phyloP scores from a whole-genome alignment of 1,140 invertebrate species.

The Oreohelix idahoensis region DNA sequence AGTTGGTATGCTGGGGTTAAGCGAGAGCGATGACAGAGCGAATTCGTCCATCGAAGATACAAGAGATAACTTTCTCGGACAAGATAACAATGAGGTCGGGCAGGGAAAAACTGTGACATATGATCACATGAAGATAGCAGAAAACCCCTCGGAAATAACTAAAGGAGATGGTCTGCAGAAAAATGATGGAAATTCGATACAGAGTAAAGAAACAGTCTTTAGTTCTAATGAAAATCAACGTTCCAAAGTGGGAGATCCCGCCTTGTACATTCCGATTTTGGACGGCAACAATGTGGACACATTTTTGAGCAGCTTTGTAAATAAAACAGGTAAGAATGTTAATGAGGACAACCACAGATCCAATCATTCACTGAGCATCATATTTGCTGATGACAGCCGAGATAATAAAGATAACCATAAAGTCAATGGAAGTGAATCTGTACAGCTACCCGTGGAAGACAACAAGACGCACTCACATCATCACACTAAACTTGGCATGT shows the following conservation, averaged over 20 bases:
- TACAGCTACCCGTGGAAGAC: background rate
- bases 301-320: background rate
- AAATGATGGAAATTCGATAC: background rate
- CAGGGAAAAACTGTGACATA: background rate
- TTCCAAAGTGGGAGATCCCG: background rate
- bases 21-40: background rate
- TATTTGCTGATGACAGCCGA: too few relatives aligned
- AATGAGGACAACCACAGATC: too few relatives aligned
- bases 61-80: background rate
- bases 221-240: background rate
- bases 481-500: conserved; percentile 22
- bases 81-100: too few relatives aligned
- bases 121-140: background rate
- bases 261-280: too few relatives aligned
- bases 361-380: too few relatives aligned
- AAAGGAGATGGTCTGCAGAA: background rate
- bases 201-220: background rate
- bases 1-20: too few relatives aligned
- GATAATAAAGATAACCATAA: too few relatives aligned
- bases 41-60: background rate
- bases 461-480: background rate
- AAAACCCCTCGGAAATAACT: background rate
- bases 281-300: background rate
- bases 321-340: background rate
- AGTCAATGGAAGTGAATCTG: too few relatives aligned